Percentiles rank a stretch among this genome's conserved stretches.
Evolutionary conservation across 2,888 invertebrate genomes (phyloP).

Genomic region (Hymenopus coronatus): DNA sequence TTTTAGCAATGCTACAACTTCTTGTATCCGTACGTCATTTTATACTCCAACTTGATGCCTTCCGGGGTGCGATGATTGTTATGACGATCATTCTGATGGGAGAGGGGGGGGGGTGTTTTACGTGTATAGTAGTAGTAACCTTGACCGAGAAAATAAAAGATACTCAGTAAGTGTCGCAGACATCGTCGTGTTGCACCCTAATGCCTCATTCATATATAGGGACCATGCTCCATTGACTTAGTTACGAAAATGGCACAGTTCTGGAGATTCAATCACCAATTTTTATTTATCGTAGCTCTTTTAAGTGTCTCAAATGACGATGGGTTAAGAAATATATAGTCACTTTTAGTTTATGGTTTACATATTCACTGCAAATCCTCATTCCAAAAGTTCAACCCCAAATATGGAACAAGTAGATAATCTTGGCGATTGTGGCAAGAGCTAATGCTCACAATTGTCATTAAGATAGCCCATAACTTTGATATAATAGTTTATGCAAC

Average conservation of each 20-base stretch:
- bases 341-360: too few relatives aligned
- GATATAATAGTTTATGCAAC: too few relatives aligned
- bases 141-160: conserved; percentile 20
- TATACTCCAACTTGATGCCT: neutral
- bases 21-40: neutral
- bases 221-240: neutral
- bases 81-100: neutral
- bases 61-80: neutral
- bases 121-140: conserved; percentile 8
- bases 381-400: too few relatives aligned
- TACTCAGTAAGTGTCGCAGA: neutral
- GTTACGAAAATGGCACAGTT: neutral
- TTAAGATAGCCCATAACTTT: too few relatives aligned
- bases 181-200: neutral
- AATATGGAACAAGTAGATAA: too few relatives aligned
- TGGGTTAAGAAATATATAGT: too few relatives aligned
- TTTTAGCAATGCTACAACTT: neutral
- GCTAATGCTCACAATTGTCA: too few relatives aligned
- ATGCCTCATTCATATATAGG: neutral
- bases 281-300: too few relatives aligned
- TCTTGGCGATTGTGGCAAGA: too few relatives aligned
- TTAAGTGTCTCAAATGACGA: too few relatives aligned
- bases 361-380: too few relatives aligned
- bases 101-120: neutral
- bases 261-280: too few relatives aligned